These are phyloP conservation scores for Drosophila macrospina DNA, from an alignment of 2,888 invertebrate species.

Conservation along the genomic window DNA sequence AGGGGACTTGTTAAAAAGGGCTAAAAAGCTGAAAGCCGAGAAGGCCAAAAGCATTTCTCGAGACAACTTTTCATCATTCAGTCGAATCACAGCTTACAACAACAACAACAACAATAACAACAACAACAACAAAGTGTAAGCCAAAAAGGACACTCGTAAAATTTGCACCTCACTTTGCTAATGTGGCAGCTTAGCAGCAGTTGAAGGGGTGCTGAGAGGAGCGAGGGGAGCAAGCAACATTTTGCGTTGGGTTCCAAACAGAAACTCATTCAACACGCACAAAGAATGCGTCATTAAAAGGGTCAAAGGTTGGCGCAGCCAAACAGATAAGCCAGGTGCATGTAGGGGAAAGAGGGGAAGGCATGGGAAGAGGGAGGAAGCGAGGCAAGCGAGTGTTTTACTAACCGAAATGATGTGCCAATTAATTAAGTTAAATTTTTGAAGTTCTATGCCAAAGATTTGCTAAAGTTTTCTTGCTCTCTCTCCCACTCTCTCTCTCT, in stretches of 20 bases:
- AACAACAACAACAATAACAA: slow-evolving; percentile 36
- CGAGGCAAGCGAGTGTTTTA: not conserved
- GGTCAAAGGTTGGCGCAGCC: slow-evolving; percentile 42
- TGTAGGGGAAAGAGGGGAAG: too few species aligned
- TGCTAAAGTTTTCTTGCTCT: slow-evolving; percentile 21
- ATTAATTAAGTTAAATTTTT: slow-evolving; percentile 65
- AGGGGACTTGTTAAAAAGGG: slow-evolving; percentile 20
- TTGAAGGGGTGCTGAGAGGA: not conserved
- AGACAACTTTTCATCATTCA: slow-evolving; percentile 67
- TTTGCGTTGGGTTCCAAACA: slow-evolving; percentile 39
- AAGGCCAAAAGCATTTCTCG: slow-evolving; percentile 53
- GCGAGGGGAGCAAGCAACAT: slow-evolving; percentile 19
- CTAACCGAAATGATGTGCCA: slow-evolving; percentile 56
- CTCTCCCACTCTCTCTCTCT: not conserved
- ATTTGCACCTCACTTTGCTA: slow-evolving; percentile 79
- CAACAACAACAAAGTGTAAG: slow-evolving; percentile 40
- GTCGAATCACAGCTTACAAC: slow-evolving; percentile 54
- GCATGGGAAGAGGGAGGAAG: too few species aligned
- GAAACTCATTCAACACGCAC: slow-evolving; percentile 48
- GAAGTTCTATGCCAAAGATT: slow-evolving; percentile 44
- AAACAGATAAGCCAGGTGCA: slow-evolving; percentile 15
- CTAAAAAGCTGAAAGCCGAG: slow-evolving; percentile 32
- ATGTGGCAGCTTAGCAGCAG: slow-evolving; percentile 69
- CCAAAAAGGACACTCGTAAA: slow-evolving; percentile 75
- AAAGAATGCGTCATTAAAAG: slow-evolving; percentile 51